These are phyloP conservation scores for Temnothorax unifasciatus DNA, from an alignment of 2,888 invertebrate species.

Conservation along the genomic window DNA sequence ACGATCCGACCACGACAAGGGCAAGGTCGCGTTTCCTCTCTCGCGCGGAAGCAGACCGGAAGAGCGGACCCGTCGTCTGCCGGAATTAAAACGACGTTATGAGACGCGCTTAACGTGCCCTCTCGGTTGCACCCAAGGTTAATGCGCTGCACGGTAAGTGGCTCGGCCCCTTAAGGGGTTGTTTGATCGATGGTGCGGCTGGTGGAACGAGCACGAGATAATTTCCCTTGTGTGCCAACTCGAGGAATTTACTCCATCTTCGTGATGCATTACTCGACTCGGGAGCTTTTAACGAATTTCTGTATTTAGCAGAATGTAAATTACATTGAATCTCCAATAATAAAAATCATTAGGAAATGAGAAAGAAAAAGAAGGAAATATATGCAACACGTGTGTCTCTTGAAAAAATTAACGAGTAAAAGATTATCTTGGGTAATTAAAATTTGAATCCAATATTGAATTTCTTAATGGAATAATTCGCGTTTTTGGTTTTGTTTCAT, in stretches of 20 bases:
- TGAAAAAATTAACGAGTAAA: not conserved
- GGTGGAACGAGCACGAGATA: conserved; percentile 10
- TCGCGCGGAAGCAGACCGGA: conserved; percentile 36
- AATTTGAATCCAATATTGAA: not conserved
- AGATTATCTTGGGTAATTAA: not conserved
- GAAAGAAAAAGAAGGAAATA: not conserved
- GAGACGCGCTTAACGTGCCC: conserved; percentile 68
- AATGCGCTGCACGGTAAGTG: conserved; percentile 72
- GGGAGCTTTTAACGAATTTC: not conserved
- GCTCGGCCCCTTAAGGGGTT: conserved; percentile 33
- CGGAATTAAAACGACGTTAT: conserved; percentile 70
- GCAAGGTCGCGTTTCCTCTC: conserved; percentile 59
- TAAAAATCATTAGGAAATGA: not conserved
- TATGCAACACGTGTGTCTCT: not conserved
- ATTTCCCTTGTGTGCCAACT: conserved; percentile 26
- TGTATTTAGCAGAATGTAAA: not conserved
- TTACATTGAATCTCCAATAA: not conserved
- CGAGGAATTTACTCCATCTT: conserved; percentile 26
- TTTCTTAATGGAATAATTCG: not conserved
- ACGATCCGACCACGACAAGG: conserved; percentile 54
- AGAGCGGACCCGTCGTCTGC: conserved; percentile 11
- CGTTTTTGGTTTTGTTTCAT: not conserved
- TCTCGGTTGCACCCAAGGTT: conserved; percentile 65
- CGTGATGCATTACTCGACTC: conserved; percentile 16
- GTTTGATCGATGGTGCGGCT: conserved; percentile 49